phyloP scores from a whole-genome alignment of 2,797 vertebrate genomes.

The Epinephelus awoara region DNA sequence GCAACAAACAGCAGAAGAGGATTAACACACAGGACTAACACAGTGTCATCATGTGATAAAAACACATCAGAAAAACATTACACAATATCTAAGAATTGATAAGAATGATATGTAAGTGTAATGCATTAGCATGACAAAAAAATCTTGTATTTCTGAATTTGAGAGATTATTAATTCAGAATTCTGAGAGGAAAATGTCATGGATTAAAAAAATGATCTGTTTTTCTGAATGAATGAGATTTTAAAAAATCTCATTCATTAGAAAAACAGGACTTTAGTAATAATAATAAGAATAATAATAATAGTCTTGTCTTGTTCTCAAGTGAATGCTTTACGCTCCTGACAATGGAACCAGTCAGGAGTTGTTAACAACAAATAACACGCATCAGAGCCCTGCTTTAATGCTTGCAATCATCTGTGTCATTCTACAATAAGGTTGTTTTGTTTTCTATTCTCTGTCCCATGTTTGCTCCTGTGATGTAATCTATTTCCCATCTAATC shows the following conservation, averaged over 20 bases:
- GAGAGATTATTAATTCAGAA: too few species aligned
- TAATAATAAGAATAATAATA: too few species aligned
- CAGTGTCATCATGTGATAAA: constrained; percentile 1
- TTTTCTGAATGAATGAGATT: too few species aligned
- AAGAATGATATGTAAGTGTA: background rate
- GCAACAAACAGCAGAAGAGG: constrained; percentile 1
- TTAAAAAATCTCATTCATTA: too few species aligned
- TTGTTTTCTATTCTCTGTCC: background rate
- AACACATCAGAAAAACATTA: background rate
- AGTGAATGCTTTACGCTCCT: too few species aligned
- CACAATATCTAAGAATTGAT: background rate
- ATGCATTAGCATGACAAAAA: too few species aligned
- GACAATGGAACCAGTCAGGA: background rate
- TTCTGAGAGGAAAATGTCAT: too few species aligned
- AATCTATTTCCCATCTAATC: background rate
- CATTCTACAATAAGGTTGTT: background rate
- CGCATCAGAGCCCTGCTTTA: background rate
- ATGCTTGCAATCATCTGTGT: background rate
- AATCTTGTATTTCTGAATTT: too few species aligned
- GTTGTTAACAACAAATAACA: background rate
- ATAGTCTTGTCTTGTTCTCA: too few species aligned
- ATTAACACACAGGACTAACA: background rate
- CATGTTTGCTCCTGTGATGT: background rate
- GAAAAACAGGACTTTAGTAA: too few species aligned
- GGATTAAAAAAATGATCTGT: too few species aligned